Percentiles rank a stretch among this genome's conserved stretches.
Evolutionary conservation across 2,797 vertebrate genomes (phyloP).

Genomic region (Parambassis ranga): DNA sequence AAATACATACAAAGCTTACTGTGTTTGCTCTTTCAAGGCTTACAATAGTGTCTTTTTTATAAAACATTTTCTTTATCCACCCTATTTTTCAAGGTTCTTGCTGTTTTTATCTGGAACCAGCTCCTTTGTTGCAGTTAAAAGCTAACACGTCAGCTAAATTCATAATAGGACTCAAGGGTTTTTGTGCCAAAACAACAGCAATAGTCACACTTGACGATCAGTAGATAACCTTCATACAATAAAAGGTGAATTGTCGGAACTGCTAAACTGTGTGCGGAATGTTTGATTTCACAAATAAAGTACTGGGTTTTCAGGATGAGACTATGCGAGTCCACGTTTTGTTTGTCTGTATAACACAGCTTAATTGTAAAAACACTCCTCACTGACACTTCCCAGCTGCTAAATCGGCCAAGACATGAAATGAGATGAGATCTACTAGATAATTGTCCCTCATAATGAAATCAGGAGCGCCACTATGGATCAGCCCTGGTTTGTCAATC

Average conservation of each 20-base stretch:
- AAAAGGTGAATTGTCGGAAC: constrained; percentile 31
- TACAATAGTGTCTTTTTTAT: not conserved
- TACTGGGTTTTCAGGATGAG: not conserved
- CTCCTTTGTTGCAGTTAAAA: constrained; percentile 9
- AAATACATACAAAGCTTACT: not conserved
- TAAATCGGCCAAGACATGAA: not conserved
- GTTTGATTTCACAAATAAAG: not conserved
- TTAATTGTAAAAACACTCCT: constrained; percentile 1
- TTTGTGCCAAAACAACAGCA: not conserved
- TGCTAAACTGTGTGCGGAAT: constrained; percentile 24
- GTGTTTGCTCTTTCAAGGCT: not conserved
- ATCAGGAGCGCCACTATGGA: constrained; percentile 6
- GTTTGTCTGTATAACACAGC: no score
- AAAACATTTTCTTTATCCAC: constrained; percentile 6
- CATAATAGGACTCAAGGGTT: not conserved
- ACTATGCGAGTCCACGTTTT: not conserved
- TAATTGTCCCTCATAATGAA: constrained; percentile 28
- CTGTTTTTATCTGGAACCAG: constrained; percentile 17
- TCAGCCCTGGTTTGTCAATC: constrained; percentile 16
- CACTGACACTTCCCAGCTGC: constrained; percentile 19
- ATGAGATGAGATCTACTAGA: constrained; percentile 34
- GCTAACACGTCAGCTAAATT: not conserved
- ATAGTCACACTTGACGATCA: constrained; percentile 1
- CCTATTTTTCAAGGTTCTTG: constrained; percentile 17
- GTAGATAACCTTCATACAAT: constrained; percentile 42